Evolutionary conservation across 1,140 invertebrate species (phyloP).

Genomic region (Gryon sp.): DNA sequence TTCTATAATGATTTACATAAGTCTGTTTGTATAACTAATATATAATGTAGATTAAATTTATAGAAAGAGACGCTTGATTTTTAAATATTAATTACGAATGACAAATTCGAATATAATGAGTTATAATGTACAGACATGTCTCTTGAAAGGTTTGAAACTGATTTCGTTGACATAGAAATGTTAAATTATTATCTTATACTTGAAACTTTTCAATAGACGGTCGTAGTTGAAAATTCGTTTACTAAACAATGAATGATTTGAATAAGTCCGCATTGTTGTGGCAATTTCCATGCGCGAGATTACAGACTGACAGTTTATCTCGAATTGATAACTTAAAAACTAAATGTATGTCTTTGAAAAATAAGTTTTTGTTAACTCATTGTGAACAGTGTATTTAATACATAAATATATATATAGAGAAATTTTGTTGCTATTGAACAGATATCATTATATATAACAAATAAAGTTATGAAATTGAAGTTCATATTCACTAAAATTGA

Average conservation of each 20-base stretch:
- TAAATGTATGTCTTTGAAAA: constrained; percentile 8
- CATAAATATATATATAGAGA: too few relatives aligned
- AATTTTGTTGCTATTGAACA: constrained; percentile 19
- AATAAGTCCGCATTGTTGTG: constrained; percentile 7
- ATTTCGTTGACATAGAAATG: too few relatives aligned
- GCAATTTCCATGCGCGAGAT: constrained; percentile 38
- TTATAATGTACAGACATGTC: not conserved
- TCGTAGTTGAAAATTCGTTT: constrained; percentile 8
- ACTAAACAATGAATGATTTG: not conserved
- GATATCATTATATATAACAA: not conserved
- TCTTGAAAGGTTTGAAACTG: not conserved
- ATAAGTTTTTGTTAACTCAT: not conserved
- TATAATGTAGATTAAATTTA: too few relatives aligned
- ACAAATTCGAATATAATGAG: constrained; percentile 1
- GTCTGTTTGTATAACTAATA: constrained; percentile 18
- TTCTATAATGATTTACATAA: not conserved
- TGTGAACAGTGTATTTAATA: too few relatives aligned
- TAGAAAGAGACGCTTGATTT: too few relatives aligned
- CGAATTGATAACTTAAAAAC: constrained; percentile 26
- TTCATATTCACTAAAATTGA: too few relatives aligned
- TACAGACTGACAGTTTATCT: constrained; percentile 50
- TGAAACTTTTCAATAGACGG: constrained; percentile 3
- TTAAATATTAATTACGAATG: constrained; percentile 8
- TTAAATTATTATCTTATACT: too few relatives aligned
- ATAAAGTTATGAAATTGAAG: too few relatives aligned